Evolutionary conservation across 2,797 vertebrate genomes (phyloP), one percentile per base, ranked within the genome.

Genomic region (Helicolenus hilgendorfi): DNA sequence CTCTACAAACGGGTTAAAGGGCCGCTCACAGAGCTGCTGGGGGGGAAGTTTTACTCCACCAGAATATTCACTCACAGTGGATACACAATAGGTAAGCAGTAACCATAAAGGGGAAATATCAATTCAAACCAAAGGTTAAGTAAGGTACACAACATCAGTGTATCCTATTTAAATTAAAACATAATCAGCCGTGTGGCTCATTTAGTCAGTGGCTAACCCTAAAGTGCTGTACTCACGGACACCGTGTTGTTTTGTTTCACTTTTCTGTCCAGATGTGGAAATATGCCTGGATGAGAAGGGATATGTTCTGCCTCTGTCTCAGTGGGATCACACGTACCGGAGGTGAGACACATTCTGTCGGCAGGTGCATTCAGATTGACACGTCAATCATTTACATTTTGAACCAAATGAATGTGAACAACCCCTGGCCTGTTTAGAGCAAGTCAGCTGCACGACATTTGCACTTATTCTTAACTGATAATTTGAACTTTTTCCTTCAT

Each of bases 281-380:
- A 63, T 95, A 4, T 85, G 64, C 60, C 71, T 94, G 59, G 90
- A 95, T 84, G 84, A 94, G 53, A 68, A 84, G 1, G 86, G 91
- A 38, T 86, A 79, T 7, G 76, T 95, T 71, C 79, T 95, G 86
- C 86, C 89, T 68, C 79, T 26, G 14, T 69, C 86, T 76, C 74
- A 90, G 81, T 88, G 90, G 94, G 94, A 95, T 4, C 33, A 86
- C 20, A 90, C 86, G 4, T 2, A 77, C 65, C 65, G 65, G 74
- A 88, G 88, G 86, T 88, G 45, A 75, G 36, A 68, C 7, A 24
- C 31, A 14, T 59, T 33, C 38, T 10, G 7, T 20, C 13, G 10
- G 8, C 33, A 4, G 6, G 8, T n/a, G 59, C 15, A 41, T 15
- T 41, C 38, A 5, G 2, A 15, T 6, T 41, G 38, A 41, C 13